A percentile compares a stretch with the other conserved stretches of the same genome.
Conservation (phyloP, 1,140 invertebrate species). For the Drosophila lowei region DNA sequence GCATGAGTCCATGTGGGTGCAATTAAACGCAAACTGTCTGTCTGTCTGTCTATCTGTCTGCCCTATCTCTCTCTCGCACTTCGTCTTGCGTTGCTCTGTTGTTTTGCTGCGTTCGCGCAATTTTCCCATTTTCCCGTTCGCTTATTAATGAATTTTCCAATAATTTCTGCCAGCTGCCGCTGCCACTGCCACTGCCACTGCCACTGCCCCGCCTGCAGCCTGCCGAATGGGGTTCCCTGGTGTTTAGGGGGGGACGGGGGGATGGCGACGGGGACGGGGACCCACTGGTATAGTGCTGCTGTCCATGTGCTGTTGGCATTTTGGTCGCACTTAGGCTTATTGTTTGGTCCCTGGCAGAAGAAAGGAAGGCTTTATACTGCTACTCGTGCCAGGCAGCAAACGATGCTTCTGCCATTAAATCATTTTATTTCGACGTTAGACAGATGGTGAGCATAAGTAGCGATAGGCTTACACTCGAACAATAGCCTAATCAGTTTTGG, state of each 20-base stretch:
- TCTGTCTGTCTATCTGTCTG: constrained; percentile 30
- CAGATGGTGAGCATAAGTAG: constrained; percentile 32
- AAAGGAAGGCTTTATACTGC: not conserved
- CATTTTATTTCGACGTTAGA: constrained; percentile 40
- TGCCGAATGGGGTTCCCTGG: not conserved
- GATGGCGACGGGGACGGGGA: not conserved
- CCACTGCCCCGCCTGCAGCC: not conserved
- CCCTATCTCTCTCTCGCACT: constrained; percentile 11
- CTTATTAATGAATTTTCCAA: constrained; percentile 77
- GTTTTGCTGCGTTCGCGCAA: constrained; percentile 64
- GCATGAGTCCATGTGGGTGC: constrained; percentile 47
- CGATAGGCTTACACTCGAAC: not conserved
- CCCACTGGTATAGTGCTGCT: constrained; percentile 5
- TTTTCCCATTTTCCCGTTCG: constrained; percentile 61
- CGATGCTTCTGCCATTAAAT: constrained; percentile 39
- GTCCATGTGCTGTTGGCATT: constrained; percentile 45
- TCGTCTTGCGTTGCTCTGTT: constrained; percentile 36
- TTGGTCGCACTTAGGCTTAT: constrained; percentile 60
- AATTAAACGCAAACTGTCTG: constrained; percentile 50
- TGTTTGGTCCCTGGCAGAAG: constrained; percentile 41
- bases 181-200: too few species aligned
- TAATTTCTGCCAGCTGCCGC: constrained; percentile 48
- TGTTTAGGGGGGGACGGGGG: too few species aligned
- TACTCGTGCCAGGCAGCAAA: constrained; percentile 8
- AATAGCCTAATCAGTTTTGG: not conserved